Conservation (phyloP, 2,888 invertebrate genomes). For the Rhogogaster chlorosoma region DNA sequence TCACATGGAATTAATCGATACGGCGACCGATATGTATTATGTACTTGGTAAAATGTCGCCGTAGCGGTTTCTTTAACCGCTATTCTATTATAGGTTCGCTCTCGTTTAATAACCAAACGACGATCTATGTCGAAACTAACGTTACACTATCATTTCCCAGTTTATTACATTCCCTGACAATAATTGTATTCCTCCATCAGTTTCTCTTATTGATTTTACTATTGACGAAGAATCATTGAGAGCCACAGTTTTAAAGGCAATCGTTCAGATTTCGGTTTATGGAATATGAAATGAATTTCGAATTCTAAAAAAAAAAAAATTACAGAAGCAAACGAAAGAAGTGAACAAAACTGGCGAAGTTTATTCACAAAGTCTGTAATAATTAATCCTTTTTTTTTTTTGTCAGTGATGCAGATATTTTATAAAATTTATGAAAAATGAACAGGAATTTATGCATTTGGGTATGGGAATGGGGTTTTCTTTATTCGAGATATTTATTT, state of each 20-base stretch:
- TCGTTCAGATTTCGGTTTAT: too few species aligned
- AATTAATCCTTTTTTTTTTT: not conserved
- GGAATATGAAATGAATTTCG: too few species aligned
- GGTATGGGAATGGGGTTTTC: not conserved
- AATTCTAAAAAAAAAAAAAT: not conserved
- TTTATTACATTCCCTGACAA: not conserved
- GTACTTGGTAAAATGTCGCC: constrained; percentile 55
- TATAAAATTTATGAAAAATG: too few species aligned
- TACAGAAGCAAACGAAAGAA: not conserved
- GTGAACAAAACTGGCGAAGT: not conserved
- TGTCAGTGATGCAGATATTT: too few species aligned
- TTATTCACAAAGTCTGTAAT: not conserved
- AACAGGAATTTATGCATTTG: not conserved
- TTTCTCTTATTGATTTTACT: not conserved
- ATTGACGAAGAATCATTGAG: not conserved
- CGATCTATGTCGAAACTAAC: not conserved
- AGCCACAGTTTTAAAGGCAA: not conserved
- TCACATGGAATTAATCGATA: constrained; percentile 78
- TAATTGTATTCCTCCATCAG: not conserved
- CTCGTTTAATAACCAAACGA: not conserved
- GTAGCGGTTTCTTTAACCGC: constrained; percentile 7
- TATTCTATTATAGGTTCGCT: not conserved
- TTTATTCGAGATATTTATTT: not conserved
- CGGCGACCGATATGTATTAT: constrained; percentile 75
- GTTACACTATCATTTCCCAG: too few species aligned